These are phyloP conservation scores for Cerastis rubricosa DNA, from an alignment of 2,888 invertebrate species.

Conservation along the genomic window DNA sequence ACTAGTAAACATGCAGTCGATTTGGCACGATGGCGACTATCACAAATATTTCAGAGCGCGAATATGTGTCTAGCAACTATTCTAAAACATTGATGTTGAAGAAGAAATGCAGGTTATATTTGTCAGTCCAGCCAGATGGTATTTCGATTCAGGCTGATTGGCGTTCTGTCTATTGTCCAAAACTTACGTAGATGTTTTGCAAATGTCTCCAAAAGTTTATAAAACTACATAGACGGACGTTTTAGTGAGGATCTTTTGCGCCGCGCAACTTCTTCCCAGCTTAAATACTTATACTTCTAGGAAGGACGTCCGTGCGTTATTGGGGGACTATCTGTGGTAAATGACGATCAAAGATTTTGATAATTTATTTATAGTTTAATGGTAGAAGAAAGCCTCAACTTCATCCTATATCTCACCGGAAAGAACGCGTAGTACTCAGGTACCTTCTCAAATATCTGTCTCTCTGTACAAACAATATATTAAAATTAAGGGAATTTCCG, in stretches of 20 bases:
- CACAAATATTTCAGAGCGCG: constrained; percentile 35
- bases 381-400: not conserved
- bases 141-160: not conserved
- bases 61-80: constrained; percentile 37
- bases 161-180: not conserved
- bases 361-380: not conserved
- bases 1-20: constrained; percentile 28
- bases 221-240: not conserved
- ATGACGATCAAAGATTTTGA: not conserved
- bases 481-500: constrained; percentile 21
- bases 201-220: not conserved
- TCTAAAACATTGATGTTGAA: constrained; percentile 39
- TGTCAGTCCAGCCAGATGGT: constrained; percentile 10
- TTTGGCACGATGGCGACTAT: constrained; percentile 51
- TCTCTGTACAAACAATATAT: not conserved
- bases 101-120: constrained; percentile 17
- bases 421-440: not conserved
- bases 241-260: not conserved
- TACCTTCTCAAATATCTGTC: not conserved
- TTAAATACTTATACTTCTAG: not conserved
- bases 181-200: not conserved
- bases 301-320: not conserved
- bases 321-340: not conserved
- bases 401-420: not conserved
- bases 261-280: not conserved